phyloP scores from a whole-genome alignment of 2,113 vertebrate genomes.

The Elachura formosa region DNA sequence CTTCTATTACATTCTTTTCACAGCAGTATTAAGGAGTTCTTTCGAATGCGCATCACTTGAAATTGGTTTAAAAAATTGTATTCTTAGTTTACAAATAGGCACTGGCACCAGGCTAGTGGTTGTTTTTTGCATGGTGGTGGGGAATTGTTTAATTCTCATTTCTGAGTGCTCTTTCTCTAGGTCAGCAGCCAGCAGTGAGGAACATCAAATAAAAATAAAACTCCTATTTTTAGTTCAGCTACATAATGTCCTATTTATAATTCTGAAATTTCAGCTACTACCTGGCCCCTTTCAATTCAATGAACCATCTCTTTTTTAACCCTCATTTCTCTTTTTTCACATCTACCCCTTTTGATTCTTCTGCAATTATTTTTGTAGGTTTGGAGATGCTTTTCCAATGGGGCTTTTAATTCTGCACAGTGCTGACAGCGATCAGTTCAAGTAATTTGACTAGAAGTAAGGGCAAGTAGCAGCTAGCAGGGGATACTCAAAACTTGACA shows the following conservation, averaged over 20 bases:
- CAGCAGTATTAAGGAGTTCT: not conserved
- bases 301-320: not conserved
- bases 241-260: slow-evolving; percentile 60
- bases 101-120: not conserved
- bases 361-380: not conserved
- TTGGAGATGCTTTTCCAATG: not conserved
- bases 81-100: not conserved
- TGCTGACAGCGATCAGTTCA: not conserved
- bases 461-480: not conserved
- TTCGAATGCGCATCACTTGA: not conserved
- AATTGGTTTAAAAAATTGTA: not conserved
- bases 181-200: slow-evolving; percentile 42
- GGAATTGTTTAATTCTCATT: slow-evolving; percentile 35
- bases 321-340: not conserved
- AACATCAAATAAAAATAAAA: slow-evolving; percentile 65
- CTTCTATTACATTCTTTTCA: not conserved
- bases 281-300: not conserved
- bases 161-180: slow-evolving; percentile 39
- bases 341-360: not conserved
- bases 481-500: not conserved
- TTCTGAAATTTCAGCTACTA: slow-evolving; percentile 48
- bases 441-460: not conserved
- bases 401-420: not conserved
- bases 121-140: not conserved
- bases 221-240: slow-evolving; percentile 64